phyloP scores from a whole-genome alignment of 2,797 vertebrate species.

The Oceanodroma leucorhoa region DNA sequence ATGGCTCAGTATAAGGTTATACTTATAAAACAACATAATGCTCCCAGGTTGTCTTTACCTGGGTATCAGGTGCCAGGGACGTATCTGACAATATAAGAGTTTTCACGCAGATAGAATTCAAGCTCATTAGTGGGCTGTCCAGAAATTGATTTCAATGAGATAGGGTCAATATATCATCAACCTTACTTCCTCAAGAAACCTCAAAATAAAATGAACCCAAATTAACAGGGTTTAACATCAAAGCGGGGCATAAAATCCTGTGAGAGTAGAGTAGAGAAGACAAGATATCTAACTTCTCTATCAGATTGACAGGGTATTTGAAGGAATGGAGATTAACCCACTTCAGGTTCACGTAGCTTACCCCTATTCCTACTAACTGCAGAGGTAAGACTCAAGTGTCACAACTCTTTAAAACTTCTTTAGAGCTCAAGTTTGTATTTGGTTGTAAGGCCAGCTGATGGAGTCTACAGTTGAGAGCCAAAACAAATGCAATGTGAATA shows the following conservation, averaged over 20 bases:
- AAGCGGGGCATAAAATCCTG: neutral
- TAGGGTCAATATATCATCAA: neutral
- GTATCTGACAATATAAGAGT: neutral
- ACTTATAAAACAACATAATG: neutral
- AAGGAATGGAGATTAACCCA: neutral
- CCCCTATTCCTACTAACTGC: neutral
- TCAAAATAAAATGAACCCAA: neutral
- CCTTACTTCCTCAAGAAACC: neutral
- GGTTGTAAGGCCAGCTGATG: neutral
- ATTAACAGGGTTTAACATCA: neutral
- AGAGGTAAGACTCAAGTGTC: neutral
- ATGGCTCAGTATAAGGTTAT: neutral
- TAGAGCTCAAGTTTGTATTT: neutral
- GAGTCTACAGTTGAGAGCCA: neutral
- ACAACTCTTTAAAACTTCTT: neutral
- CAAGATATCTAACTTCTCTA: neutral
- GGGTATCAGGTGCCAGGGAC: neutral
- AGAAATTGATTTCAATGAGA: neutral
- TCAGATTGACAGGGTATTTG: neutral
- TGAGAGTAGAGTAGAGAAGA: neutral
- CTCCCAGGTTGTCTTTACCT: neutral
- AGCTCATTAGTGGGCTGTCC: neutral
- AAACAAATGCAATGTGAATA: neutral
- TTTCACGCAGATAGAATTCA: neutral
- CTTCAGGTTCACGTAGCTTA: neutral